Evolutionary conservation across 2,113 vertebrate genomes (phyloP), one percentile per base, ranked within the genome.

Genomic region (Centropus bengalensis): DNA sequence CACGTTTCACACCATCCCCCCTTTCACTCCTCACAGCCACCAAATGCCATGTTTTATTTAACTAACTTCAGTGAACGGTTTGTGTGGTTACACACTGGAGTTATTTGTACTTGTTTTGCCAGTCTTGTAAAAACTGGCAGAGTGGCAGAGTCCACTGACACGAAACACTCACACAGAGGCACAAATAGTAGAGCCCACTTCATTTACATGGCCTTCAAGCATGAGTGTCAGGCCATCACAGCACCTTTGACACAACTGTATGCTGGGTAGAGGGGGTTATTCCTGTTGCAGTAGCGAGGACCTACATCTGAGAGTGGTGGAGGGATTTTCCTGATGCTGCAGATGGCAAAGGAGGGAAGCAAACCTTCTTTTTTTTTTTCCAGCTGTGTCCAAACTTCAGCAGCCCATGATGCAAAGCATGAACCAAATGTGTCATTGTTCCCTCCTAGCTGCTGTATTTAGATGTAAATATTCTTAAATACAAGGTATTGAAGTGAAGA

Each of bases 41-140:
- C 49, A 89, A 91, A 90, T 88, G 71, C 62, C 67, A 44, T 63
- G 66, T 86, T 93, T 84, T 68, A 44, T 89, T 91, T 94, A 70
- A 77, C 62, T 44, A 67, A 76, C 45, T 92, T 54, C 67, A 75
- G 27, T 54, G 68, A 85, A 21, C 24, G 59, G 40, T 66, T 85
- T 58, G 38, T 5, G 4, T 69, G 73, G 74, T 21, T 38, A 15
- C 42, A 58, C 18, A 30, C 38, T 8, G 9, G 8, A 21, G 33
- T 60, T 87, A 28, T 59, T n/a, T 73, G n/a, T 3, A 9, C 27
- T 77, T 33, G 14, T 62, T 45, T 56, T 71, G 52, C 30, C 6
- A 2, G 2, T 82, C 47, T 66, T 44, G 38, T 55, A 81, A 80
- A 82, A 60, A 27, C 24, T 42, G 60, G 12, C 30, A 22, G 56